Evolutionary conservation across 2,797 vertebrate species (phyloP), one percentile per base, ranked within the genome.

Genomic region (Lepus townsendii): DNA sequence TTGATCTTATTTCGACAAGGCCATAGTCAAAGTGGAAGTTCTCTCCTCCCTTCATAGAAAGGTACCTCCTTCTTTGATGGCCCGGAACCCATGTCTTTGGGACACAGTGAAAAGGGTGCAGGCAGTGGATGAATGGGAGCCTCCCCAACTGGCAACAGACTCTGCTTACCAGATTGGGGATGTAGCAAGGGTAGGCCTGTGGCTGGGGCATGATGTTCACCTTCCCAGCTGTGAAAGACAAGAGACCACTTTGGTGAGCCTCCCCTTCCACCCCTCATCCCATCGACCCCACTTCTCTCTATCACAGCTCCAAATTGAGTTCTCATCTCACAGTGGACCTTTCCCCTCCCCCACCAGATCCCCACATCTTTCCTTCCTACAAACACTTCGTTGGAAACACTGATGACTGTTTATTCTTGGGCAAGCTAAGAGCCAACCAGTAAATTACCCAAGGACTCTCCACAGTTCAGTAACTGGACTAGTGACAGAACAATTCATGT

Each of bases 221-320:
- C 69, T 95, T 94, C 72, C 62, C 93, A 14, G 54, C 96, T 97
- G 63, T 3, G 78, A 88, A 38, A 77, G 47, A 77, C 47, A 79
- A 84, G 54, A 30, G 32, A 75, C 4, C 27, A 60, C 19, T 54
- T 54, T 52, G 57, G 24, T 52, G 83, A 62, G 20, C 10, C 22
- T 83, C 35, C 38, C 60, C 24, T 20, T 57, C 3, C 54, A 57
- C 38, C 24, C 30, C 27, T 24, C 22, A 52, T 7, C 19, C n/a
- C 24, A 10, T 27, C 75, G 9, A 24, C 12, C 27, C 13, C 72
- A 19, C 38, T 4, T 27, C 11, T 24, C 52, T 12, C 76, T 14
- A 35, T 30, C 12, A 88, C 68, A 42, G 2, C 22, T 66, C 17
- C 30, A 12, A 9, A 54, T 73, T n/a, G 16, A 90, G 47, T 50